phyloP scores from a whole-genome alignment of 2,888 invertebrate species.

The Tachina lurida region DNA sequence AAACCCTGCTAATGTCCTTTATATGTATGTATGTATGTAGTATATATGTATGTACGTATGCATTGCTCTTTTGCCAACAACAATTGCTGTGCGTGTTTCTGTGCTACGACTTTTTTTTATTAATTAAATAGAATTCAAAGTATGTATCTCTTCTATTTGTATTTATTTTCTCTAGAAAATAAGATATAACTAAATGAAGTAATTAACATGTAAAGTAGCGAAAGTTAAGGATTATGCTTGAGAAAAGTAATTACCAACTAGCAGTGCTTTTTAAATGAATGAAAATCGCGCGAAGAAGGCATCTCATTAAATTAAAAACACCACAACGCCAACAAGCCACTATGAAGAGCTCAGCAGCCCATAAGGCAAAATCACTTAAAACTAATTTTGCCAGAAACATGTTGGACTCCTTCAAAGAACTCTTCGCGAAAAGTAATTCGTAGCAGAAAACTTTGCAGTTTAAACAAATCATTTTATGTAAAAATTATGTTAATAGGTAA shows the following conservation, averaged over 20 bases:
- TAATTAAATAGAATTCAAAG: conserved; percentile 50
- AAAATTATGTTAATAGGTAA: not conserved
- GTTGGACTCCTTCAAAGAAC: conserved; percentile 40
- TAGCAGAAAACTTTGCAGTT: conserved; percentile 19
- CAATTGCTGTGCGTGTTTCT: not conserved
- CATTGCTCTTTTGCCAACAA: not conserved
- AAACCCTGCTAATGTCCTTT: not conserved
- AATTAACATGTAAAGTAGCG: conserved; percentile 71
- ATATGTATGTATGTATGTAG: not conserved
- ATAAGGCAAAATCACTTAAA: conserved; percentile 38
- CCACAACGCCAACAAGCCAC: conserved; percentile 33
- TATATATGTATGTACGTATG: too few species aligned
- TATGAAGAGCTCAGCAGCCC: conserved; percentile 39
- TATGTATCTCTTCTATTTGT: conserved; percentile 18
- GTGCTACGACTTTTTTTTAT: not conserved
- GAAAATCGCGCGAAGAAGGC: conserved; percentile 18
- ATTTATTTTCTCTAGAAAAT: conserved; percentile 16
- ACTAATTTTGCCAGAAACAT: conserved; percentile 44
- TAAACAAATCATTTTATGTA: conserved; percentile 23
- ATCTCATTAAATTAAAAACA: conserved; percentile 67
- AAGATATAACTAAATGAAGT: conserved; percentile 60
- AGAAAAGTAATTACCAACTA: conserved; percentile 70
- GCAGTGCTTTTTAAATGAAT: conserved; percentile 56
- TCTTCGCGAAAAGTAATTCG: conserved; percentile 37
- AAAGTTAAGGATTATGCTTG: conserved; percentile 71